phyloP scores from a whole-genome alignment of 2,888 invertebrate species.

The Spatulosminthurus flaviceps region DNA sequence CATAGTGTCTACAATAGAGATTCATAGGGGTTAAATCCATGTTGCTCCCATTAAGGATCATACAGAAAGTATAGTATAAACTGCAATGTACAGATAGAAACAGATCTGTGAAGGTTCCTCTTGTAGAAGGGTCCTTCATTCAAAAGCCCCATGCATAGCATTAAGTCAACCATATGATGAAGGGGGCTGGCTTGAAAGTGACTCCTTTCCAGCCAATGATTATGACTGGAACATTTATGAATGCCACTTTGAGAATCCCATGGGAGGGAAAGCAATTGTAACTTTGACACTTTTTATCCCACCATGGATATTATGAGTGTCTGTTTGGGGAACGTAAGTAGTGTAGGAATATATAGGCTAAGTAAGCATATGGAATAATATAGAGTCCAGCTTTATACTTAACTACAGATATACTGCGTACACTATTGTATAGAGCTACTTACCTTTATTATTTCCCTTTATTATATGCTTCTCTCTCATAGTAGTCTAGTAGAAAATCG shows the following conservation, averaged over 20 bases:
- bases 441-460: conserved; percentile 14
- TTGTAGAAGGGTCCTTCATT: conserved; percentile 17
- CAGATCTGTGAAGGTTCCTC: no score
- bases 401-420: no score
- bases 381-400: no score
- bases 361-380: no score
- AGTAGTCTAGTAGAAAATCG: conserved; percentile 27
- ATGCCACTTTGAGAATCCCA: conserved; percentile 36
- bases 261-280: conserved; percentile 39
- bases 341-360: no score
- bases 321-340: no score
- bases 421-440: no score
- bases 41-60: no score
- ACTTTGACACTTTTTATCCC: conserved; percentile 37
- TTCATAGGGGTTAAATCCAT: no score
- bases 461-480: not conserved
- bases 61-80: no score
- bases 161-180: conserved; percentile 39
- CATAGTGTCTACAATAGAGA: no score
- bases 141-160: not conserved
- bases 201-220: conserved; percentile 38
- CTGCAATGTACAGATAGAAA: no score
- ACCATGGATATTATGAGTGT: not conserved
- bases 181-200: conserved; percentile 37
- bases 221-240: conserved; percentile 39